A percentile compares a stretch with the other conserved stretches of the same genome.
Conservation (phyloP, 2,113 vertebrate species). For the Nerophis lumbriciformis region DNA sequence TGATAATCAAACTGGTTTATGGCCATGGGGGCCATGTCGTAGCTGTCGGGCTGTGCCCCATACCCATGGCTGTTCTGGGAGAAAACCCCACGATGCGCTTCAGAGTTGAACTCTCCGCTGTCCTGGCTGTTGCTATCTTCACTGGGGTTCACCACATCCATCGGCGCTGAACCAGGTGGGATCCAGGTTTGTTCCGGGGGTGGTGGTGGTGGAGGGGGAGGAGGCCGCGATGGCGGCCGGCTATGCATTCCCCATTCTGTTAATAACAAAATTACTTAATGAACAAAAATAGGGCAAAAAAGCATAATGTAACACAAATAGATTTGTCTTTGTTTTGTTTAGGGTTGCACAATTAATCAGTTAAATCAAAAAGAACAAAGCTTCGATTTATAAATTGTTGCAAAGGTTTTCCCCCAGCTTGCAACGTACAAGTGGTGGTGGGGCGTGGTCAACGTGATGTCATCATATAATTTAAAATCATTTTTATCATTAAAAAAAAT, state of each 20-base stretch:
- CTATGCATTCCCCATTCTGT: slow-evolving; percentile 94
- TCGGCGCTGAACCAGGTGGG: slow-evolving; percentile 85
- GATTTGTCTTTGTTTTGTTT: too few species aligned
- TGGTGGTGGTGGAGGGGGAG: slow-evolving; percentile 83
- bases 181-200: slow-evolving; percentile 94
- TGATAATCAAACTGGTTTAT: slow-evolving; percentile 99
- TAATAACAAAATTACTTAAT: slow-evolving; percentile 33
- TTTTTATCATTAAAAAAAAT: too few species aligned
- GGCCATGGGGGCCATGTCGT: slow-evolving; percentile 88
- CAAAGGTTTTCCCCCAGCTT: too few species aligned
- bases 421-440: too few species aligned
- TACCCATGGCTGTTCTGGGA: slow-evolving; percentile 98
- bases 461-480: too few species aligned
- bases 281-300: not conserved
- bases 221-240: slow-evolving; percentile 84
- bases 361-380: too few species aligned
- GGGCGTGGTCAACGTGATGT: too few species aligned
- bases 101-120: slow-evolving; percentile 90
- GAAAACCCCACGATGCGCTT: slow-evolving; percentile 87
- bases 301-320: too few species aligned
- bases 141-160: slow-evolving; percentile 92
- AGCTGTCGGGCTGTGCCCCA: slow-evolving; percentile 95
- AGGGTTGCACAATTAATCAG: too few species aligned
- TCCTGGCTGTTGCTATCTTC: slow-evolving; percentile 99
- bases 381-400: too few species aligned